A percentile compares a stretch with the other conserved stretches of the same genome.
Evolutionary conservation across 2,888 invertebrate genomes (phyloP).

Genomic region (Ctena decussata): DNA sequence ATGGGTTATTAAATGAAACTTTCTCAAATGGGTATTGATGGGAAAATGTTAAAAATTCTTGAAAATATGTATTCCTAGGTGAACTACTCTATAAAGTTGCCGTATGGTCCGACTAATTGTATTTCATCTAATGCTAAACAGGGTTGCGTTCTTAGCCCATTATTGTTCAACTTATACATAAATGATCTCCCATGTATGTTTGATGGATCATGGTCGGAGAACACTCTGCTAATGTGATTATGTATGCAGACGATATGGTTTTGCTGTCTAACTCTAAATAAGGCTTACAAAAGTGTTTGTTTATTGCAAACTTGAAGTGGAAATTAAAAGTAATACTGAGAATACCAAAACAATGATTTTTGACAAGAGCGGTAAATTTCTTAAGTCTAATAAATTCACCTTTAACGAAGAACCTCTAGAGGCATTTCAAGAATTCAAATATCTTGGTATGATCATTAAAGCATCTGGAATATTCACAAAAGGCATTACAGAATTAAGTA

Average conservation of each 20-base stretch:
- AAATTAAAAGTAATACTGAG: background rate
- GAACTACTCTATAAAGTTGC: conserved; percentile 20
- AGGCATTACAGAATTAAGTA: too few relatives aligned
- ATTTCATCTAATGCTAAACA: conserved; percentile 8
- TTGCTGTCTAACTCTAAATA: conserved; percentile 15
- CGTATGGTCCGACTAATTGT: conserved; percentile 7
- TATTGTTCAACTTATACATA: conserved; percentile 26
- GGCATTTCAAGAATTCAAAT: background rate
- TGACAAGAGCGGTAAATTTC: background rate
- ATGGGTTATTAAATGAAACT: conserved; percentile 17
- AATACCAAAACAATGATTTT: background rate
- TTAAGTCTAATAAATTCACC: background rate
- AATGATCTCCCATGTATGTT: conserved; percentile 13
- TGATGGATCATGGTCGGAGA: background rate
- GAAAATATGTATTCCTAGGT: conserved; percentile 29
- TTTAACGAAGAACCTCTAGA: too few relatives aligned
- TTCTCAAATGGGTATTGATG: background rate
- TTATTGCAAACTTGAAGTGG: background rate
- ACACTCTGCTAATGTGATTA: background rate
- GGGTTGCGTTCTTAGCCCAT: conserved; percentile 8
- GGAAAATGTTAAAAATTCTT: conserved; percentile 24
- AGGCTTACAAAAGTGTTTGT: conserved; percentile 18
- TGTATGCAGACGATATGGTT: conserved; percentile 32
- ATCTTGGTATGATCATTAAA: background rate
- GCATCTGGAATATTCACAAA: too few relatives aligned